phyloP scores from a whole-genome alignment of 2,888 invertebrate species.

The Polydrusus pterygomalis region DNA sequence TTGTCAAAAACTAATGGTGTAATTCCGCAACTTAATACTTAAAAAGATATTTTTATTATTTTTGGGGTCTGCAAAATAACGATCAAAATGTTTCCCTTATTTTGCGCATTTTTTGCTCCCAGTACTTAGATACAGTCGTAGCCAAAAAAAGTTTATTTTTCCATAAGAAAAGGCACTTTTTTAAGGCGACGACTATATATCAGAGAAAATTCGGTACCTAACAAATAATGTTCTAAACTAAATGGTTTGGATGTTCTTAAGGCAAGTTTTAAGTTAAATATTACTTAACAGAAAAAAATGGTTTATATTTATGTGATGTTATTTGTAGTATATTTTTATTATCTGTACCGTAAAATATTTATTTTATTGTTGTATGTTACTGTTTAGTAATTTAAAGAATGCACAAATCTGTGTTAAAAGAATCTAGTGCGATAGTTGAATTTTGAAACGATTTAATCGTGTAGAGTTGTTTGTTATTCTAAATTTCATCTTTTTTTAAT shows the following conservation, averaged over 20 bases:
- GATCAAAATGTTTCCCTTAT: too few relatives aligned
- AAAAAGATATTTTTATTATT: too few relatives aligned
- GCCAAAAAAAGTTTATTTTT: too few relatives aligned
- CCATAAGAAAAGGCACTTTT: too few relatives aligned
- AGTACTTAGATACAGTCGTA: too few relatives aligned
- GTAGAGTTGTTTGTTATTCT: conserved; percentile 4
- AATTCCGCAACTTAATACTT: too few relatives aligned
- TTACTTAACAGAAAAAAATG: conserved; percentile 18
- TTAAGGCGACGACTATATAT: too few relatives aligned
- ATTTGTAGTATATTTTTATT: conserved; percentile 40
- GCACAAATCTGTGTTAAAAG: conserved; percentile 47
- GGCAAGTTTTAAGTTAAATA: neutral
- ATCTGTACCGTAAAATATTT: conserved; percentile 43
- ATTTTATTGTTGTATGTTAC: conserved; percentile 45
- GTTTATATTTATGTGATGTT: conserved; percentile 46
- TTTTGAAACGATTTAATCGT: conserved; percentile 26
- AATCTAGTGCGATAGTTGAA: conserved; percentile 36
- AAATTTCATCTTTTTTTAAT: neutral
- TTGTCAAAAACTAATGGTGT: too few relatives aligned
- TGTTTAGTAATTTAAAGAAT: conserved; percentile 36
- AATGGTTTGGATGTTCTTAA: conserved; percentile 2
- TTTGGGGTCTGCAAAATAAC: too few relatives aligned
- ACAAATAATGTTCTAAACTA: too few relatives aligned
- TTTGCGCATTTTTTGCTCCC: too few relatives aligned
- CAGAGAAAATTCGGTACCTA: too few relatives aligned